Evolutionary conservation across 2,888 invertebrate genomes (phyloP).

Genomic region (Ecdyonurus torrentis): DNA sequence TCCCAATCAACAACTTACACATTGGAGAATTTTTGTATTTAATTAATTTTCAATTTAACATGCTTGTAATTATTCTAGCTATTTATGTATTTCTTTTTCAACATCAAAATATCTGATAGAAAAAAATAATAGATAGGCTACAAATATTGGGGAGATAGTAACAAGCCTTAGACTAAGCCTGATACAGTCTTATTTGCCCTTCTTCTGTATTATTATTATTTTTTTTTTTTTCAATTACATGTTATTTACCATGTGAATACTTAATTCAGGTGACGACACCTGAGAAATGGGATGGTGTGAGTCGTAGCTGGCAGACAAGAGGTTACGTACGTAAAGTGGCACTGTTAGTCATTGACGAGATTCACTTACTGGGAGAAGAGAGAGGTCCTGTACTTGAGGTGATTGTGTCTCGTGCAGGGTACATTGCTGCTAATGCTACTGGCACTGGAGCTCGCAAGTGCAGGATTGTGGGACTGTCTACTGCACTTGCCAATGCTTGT

Average conservation of each 20-base stretch:
- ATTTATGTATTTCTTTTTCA: too few relatives aligned
- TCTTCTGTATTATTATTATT: background rate
- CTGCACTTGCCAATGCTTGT: conserved; percentile 92
- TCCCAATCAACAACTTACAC: too few relatives aligned
- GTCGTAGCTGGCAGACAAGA: conserved; percentile 93
- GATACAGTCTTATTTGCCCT: too few relatives aligned
- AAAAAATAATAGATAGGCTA: too few relatives aligned
- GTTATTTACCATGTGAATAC: too few relatives aligned
- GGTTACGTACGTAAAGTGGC: conserved; percentile 84
- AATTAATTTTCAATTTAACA: too few relatives aligned
- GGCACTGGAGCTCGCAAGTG: background rate
- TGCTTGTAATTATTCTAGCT: too few relatives aligned
- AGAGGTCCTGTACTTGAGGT: conserved; percentile 87
- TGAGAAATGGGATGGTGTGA: conserved; percentile 99
- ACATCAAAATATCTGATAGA: too few relatives aligned
- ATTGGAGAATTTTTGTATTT: too few relatives aligned
- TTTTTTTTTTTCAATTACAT: background rate
- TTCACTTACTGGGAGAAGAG: conserved; percentile 87
- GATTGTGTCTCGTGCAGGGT: conserved; percentile 93
- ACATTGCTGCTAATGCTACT: conserved; percentile 79
- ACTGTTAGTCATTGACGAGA: conserved; percentile 93
- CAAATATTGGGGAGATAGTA: too few relatives aligned
- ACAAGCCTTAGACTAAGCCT: too few relatives aligned
- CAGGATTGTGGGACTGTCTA: conserved; percentile 87
- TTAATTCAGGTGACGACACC: conserved; percentile 71